A percentile compares a stretch with the other conserved stretches of the same genome.
These are phyloP conservation scores for Phalacrocorax pelagicus DNA, from an alignment of 2,113 vertebrate species.

Conservation along the genomic window DNA sequence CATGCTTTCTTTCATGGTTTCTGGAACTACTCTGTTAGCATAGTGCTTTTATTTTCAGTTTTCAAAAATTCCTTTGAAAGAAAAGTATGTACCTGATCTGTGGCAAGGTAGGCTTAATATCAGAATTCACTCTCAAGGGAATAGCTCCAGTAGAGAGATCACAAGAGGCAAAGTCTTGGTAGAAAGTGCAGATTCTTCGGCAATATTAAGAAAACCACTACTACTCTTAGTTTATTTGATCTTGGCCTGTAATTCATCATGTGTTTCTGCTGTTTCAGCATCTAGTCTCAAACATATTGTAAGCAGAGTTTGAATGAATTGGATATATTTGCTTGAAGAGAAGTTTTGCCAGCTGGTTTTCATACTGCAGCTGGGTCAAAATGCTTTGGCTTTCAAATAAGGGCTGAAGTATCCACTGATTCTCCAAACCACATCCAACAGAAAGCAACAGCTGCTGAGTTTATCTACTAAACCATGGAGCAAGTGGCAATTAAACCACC, in stretches of 20 bases:
- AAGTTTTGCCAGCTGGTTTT: conserved; percentile 54
- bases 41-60: not conserved
- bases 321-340: conserved; percentile 38
- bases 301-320: conserved; percentile 37
- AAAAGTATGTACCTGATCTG: conserved; percentile 14
- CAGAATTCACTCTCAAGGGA: not conserved
- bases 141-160: not conserved
- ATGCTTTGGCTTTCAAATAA: conserved; percentile 63
- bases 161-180: not conserved
- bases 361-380: conserved; percentile 66
- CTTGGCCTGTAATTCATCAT: not conserved
- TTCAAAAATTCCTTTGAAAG: conserved; percentile 20
- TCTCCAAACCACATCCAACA: conserved; percentile 64
- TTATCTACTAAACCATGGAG: conserved; percentile 67
- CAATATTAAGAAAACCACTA: not conserved
- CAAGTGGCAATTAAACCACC: conserved; percentile 67
- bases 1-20: not conserved
- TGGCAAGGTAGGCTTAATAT: conserved; percentile 28
- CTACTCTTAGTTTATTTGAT: not conserved
- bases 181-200: not conserved
- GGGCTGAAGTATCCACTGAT: conserved; percentile 58
- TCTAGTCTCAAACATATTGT: conserved; percentile 45
- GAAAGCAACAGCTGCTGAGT: conserved; percentile 70
- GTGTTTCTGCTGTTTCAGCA: not conserved
- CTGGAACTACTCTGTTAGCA: not conserved